Conservation (phyloP, 2,888 invertebrate species). For the Eupeodes luniger region DNA sequence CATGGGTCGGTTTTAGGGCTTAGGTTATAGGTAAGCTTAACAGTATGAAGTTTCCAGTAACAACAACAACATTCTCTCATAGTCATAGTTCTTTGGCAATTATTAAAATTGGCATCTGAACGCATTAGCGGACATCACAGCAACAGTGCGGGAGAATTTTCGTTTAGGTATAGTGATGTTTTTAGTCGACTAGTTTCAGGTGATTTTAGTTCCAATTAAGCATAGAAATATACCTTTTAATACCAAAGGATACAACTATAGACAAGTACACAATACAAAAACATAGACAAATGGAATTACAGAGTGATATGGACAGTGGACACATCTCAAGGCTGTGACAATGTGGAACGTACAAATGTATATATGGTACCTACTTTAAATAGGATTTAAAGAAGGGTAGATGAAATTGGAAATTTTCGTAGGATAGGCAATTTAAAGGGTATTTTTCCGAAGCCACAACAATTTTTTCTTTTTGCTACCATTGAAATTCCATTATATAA, state of each 20-base stretch:
- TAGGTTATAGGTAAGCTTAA: background rate
- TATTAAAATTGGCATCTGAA: slow-evolving; percentile 47
- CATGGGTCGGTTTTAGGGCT: background rate
- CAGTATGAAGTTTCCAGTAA: background rate
- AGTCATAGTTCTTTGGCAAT: slow-evolving; percentile 27
- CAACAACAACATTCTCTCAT: background rate
- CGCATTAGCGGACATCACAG: slow-evolving; percentile 13
- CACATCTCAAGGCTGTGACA: slow-evolving; percentile 1
- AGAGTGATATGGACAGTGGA: slow-evolving; percentile 30
- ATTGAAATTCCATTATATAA: too few relatives aligned
- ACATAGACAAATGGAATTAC: slow-evolving; percentile 52
- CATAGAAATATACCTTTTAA: background rate
- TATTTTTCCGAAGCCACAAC: too few relatives aligned
- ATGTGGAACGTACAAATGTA: too few relatives aligned
- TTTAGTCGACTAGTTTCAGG: slow-evolving; percentile 19
- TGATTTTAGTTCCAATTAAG: slow-evolving; percentile 60
- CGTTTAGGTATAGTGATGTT: too few relatives aligned
- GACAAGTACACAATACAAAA: slow-evolving; percentile 5
- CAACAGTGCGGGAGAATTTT: background rate
- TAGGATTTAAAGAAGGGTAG: too few relatives aligned
- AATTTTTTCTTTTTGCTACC: too few relatives aligned
- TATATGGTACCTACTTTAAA: too few relatives aligned
- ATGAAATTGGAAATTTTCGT: too few relatives aligned
- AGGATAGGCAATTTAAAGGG: too few relatives aligned
- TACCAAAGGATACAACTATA: background rate